Base-by-base conservation (phyloP, 2,888 invertebrate species). In the Drosophila borborema region DNA sequence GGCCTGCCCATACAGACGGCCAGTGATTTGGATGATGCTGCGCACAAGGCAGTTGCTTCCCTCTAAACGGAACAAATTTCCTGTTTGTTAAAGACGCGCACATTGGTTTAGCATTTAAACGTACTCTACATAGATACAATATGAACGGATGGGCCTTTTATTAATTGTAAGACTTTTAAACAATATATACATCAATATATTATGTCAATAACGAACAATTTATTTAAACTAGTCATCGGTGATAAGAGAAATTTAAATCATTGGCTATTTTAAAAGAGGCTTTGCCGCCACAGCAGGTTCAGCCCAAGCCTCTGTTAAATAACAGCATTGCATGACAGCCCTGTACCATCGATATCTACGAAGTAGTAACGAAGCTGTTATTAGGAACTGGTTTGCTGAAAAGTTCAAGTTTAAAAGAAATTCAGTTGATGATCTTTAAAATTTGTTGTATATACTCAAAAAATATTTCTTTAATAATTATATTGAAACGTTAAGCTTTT, bases 1-100 rank as follows among this genome's bases (percentile, higher is more conserved):
- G 97, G 97, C 8, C 94, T 99, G 58, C 95, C 96, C 28, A 96
- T 99, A 76, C 94, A 95, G 64, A 96, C 97, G 36, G 98, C 99
- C 9, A 94, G 94, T 73, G 95, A 98, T 93, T 95, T 99, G 69
- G 99, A 99, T 84, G 97, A 98, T 91, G 99, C 99, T 16, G 99
- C 99, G 0, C 95, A 95, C 91, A 96, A 97, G 91, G 98, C 97
- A 55, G 98, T 99, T 2, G 92, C 94, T 56, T 85, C 93, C 2
- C 80, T 92, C 2, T 80, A 69, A 12, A 3, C 6, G 9, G 2
- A n/a, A 28, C 9, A 23, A 10, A 2, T 18, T 23, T 64, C 28
- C 14, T 2, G 8, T 45, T 20, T 64, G 40, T 53, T 34, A 65
- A 60, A 43, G 65, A 80, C 63, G 76, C 68, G 77, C 80, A 78